Base-by-base conservation (phyloP, 2,888 invertebrate genomes). In the Oegoconia quadripuncta region DNA sequence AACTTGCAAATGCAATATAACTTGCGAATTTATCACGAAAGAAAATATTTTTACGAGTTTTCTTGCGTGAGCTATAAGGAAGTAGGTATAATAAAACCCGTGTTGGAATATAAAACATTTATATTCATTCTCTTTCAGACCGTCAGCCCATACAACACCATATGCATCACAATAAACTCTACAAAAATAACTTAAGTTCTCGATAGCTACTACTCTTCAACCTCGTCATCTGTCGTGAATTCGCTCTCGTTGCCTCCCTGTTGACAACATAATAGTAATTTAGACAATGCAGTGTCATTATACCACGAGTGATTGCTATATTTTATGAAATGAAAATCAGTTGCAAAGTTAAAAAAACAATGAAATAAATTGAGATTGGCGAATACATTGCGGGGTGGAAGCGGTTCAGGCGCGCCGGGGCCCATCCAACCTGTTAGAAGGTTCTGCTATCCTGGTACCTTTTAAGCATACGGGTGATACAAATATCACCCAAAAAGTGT, bases 181-280 rank as follows among this genome's bases (percentile, higher is more conserved):
- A 83, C 80, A 87, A 86, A 84, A 84, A 86, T 87, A 86, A 84
- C 67, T 81, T 81, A 82, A 64, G 69, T 68, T 54, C 59, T 64
- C 58, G 46, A 54, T 64, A 16, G 25, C 29, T 77, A 80, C 54
- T 90, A 89, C 52, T 90, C 91, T 53, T 90, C 90, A 30, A 89
- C 90, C 53, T 90, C 90, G 70, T 90, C 89, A 67, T 91, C 91
- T 74, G 91, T 91, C 58, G 91, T 90, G 58, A 90, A 91, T 67
- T 91, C 91, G 71, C 91, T 91, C 59, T 91, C 89, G 69, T 91
- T 89, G 65, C 88, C 88, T 44, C 84, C 88, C 88, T 88, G 80
- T 33, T 40, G 44, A 67, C 52, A 60, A 52, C 63, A 44, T 34
- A 12, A 9, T 15, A 41, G n/a, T n/a, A 20, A 11, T 17, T 38